A percentile compares a stretch with the other conserved stretches of the same genome.
Conservation (phyloP, 2,797 vertebrate species). For the Vultur gryphus region DNA sequence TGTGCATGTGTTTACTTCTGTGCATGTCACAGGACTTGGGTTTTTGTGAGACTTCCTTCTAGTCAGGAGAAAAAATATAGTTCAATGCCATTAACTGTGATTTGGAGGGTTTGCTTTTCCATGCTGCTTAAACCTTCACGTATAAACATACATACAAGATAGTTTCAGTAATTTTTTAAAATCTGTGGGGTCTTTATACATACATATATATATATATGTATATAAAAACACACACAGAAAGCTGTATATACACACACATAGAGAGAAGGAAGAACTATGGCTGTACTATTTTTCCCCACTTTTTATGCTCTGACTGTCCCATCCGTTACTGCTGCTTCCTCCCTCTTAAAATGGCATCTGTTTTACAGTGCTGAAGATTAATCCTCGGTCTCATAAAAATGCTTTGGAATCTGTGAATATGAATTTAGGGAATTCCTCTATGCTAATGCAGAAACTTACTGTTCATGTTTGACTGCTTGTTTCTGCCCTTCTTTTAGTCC, state of each 20-base stretch:
- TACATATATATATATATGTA: accelerated
- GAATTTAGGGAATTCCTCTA: background rate
- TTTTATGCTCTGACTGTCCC: background rate
- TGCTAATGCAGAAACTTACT: background rate
- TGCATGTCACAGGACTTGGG: background rate
- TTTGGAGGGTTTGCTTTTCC: background rate
- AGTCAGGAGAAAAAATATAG: background rate
- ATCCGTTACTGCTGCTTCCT: background rate
- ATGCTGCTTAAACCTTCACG: background rate
- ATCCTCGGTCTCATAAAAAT: background rate
- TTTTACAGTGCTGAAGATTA: background rate
- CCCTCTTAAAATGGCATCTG: background rate
- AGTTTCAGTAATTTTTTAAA: background rate
- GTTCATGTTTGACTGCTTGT: background rate
- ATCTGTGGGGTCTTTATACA: accelerated
- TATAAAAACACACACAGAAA: background rate
- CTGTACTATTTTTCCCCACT: accelerated
- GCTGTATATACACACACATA: accelerated
- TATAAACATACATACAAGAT: background rate
- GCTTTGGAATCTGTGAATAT: background rate
- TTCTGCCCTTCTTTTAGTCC: background rate
- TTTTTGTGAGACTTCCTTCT: background rate
- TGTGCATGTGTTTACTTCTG: accelerated
- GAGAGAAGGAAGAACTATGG: background rate
- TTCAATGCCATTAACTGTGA: accelerated